phyloP scores from a whole-genome alignment of 2,797 vertebrate species.

The Tenualosa ilisha region DNA sequence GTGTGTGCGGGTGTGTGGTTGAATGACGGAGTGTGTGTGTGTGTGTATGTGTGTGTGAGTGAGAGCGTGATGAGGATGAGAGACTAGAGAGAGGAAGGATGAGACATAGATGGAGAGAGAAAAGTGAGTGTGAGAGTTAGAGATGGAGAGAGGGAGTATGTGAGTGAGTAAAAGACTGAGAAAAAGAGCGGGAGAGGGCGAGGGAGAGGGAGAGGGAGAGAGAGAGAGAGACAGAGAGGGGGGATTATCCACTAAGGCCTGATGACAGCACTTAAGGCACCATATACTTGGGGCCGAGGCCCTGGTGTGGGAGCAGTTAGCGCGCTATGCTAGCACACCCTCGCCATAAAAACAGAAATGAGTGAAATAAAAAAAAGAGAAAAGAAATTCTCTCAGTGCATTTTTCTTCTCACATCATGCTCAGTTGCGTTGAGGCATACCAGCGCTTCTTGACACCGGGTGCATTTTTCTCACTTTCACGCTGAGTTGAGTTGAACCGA shows the following conservation, averaged over 20 bases:
- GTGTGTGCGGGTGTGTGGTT: background rate
- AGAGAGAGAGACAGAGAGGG: background rate
- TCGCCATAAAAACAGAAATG: background rate
- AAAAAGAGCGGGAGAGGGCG: background rate
- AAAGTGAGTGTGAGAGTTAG: background rate
- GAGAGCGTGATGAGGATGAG: background rate
- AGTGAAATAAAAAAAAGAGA: too few species aligned
- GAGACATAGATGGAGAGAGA: too few species aligned
- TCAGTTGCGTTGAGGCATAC: too few species aligned
- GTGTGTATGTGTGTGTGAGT: background rate
- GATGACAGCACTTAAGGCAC: background rate
- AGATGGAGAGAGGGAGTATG: background rate
- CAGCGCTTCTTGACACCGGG: background rate
- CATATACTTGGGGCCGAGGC: background rate
- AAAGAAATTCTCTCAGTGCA: too few species aligned
- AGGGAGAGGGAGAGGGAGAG: background rate
- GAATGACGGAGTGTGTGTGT: background rate
- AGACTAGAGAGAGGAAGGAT: too few species aligned
- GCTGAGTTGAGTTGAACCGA: background rate
- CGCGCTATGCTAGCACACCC: background rate
- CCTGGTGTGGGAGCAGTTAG: background rate
- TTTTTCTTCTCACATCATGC: too few species aligned
- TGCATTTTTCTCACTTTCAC: background rate
- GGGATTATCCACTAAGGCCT: background rate
- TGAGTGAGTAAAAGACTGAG: background rate